Evolutionary conservation across 2,888 invertebrate species (phyloP).

Genomic region (Amiota mariae): DNA sequence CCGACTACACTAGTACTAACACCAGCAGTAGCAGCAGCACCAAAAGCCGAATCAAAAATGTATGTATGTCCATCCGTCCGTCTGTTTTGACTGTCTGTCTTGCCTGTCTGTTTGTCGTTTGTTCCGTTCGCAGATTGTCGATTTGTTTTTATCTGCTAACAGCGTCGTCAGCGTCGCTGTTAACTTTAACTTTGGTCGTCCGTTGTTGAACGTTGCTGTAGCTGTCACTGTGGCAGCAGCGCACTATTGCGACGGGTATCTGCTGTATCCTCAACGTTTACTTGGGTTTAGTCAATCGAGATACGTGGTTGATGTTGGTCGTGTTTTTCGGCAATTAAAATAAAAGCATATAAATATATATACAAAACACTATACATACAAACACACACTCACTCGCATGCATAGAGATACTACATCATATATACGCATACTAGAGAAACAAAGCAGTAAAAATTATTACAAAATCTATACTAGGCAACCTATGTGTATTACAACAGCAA

Average conservation of each 20-base stretch:
- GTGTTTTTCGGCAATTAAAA: slow-evolving; percentile 68
- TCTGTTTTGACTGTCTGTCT: too few species aligned
- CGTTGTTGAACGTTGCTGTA: too few species aligned
- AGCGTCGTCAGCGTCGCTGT: slow-evolving; percentile 35
- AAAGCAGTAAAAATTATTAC: slow-evolving; percentile 39
- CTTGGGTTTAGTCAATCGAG: slow-evolving; percentile 74
- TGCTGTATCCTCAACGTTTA: slow-evolving; percentile 71
- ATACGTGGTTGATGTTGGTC: slow-evolving; percentile 74
- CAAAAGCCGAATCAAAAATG: neutral
- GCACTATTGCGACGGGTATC: slow-evolving; percentile 51
- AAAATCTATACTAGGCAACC: slow-evolving; percentile 37
- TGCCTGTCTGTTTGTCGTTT: neutral
- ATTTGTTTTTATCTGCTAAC: neutral
- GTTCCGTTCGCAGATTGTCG: neutral
- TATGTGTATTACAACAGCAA: slow-evolving; percentile 23
- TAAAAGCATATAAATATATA: slow-evolving; percentile 39
- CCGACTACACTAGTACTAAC: neutral
- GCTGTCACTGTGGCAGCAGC: neutral
- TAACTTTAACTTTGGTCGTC: slow-evolving; percentile 15
- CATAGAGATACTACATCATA: neutral
- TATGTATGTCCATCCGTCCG: neutral
- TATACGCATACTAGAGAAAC: slow-evolving; percentile 16
- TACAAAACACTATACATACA: slow-evolving; percentile 12
- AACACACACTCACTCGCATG: slow-evolving; percentile 31
- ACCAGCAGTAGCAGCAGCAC: slow-evolving; percentile 31